A percentile compares a stretch with the other conserved stretches of the same genome.
Conservation (phyloP, 2,113 vertebrate species). For the Alligator mississippiensis region DNA sequence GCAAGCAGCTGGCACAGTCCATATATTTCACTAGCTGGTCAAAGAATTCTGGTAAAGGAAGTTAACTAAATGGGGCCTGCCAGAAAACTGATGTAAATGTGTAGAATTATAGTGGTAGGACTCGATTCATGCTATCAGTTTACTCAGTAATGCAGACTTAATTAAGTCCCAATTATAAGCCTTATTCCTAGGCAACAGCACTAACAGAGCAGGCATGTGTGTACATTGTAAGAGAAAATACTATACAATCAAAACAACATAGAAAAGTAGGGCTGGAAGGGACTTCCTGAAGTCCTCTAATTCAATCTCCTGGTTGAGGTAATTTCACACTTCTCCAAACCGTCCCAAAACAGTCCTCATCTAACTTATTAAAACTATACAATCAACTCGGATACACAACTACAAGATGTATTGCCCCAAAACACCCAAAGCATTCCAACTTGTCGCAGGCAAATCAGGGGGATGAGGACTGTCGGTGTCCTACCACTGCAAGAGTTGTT, state of each 20-base stretch:
- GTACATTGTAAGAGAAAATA: neutral
- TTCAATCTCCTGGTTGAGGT: no score
- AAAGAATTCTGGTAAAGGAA: neutral
- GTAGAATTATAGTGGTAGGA: neutral
- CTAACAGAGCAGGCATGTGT: neutral
- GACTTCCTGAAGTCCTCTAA: no score
- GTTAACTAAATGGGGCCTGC: neutral
- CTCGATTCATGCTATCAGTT: accelerated
- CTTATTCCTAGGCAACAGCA: neutral
- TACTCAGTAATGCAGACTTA: neutral
- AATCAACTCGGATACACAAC: no score
- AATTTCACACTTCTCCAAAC: no score
- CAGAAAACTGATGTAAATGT: neutral
- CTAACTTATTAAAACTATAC: no score
- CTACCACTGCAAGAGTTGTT: no score
- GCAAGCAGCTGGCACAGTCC: conserved; percentile 20
- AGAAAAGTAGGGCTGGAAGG: no score
- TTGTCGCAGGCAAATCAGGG: no score
- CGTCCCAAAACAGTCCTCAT: no score
- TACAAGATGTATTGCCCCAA: no score
- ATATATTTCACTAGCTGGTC: neutral
- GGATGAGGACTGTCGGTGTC: no score
- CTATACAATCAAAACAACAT: accelerated
- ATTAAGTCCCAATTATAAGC: neutral
- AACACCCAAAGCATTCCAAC: no score